Evolutionary conservation across 1,140 invertebrate genomes (phyloP), one percentile per base, ranked within the genome.

Genomic region (Nymphalis io): DNA sequence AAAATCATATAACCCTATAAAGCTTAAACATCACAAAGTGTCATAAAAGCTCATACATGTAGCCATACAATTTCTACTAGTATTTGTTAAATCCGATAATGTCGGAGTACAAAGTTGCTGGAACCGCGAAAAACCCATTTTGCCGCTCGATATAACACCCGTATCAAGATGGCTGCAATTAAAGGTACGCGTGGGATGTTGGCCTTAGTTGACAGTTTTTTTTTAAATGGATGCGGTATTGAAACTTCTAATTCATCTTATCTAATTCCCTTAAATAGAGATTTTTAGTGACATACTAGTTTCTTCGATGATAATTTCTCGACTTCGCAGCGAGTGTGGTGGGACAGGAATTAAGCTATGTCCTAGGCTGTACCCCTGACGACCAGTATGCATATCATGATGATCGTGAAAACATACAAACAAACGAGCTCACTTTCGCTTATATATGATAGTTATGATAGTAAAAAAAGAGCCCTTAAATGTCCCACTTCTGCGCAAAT

Each of bases 81-180:
- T 71, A 71, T 65, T 62, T 73, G 77, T 69, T 76, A 81, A 84
- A 88, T 87, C 86, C 85, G 88, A 90, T 90, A 90, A 90, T 90
- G 85, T 74, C 55, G 62, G 73, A 72, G 82, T 79, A 90, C 88
- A 90, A 88, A 88, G 88, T 90, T 88, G 86, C 84, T 77, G 76
- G 85, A 82, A 80, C 84, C 84, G 81, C 85, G 83, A 88, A 89
- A 90, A 89, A 88, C 82, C 85, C 85, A 89, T 89, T 90, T 90
- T 85, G 81, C 80, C 87, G 87, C 88, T 90, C 88, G 82, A 89
- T 90, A 87, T 90, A 89, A 80, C 88, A 82, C 83, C 85, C 82
- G 85, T 87, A 90, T 90, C 88, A 90, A 88, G 88, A 90, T 90
- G 87, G 78, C 79, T 85, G 85, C 88, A 90, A 90, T 90, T 90